Evolutionary conservation across 2,797 vertebrate genomes (phyloP).

Genomic region (Pogonophryne albipinna): DNA sequence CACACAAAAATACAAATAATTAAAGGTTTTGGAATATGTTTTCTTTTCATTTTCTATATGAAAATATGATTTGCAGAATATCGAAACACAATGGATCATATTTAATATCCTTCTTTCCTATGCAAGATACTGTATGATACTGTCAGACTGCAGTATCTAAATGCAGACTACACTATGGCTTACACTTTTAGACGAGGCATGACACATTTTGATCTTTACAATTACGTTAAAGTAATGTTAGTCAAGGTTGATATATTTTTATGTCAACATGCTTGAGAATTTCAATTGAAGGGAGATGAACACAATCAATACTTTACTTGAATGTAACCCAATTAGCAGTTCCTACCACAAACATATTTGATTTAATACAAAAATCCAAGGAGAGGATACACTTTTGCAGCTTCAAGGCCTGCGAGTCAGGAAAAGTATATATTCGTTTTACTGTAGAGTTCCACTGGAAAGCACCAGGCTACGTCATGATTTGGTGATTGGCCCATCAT

Average conservation of each 20-base stretch:
- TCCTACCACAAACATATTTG: background rate
- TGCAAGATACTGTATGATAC: background rate
- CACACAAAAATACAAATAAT: background rate
- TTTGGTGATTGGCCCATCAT: constrained; percentile 5
- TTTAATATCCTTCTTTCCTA: background rate
- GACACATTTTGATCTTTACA: background rate
- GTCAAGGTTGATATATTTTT: background rate
- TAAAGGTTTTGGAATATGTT: background rate
- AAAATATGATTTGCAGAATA: constrained; percentile 2
- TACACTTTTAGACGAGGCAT: background rate
- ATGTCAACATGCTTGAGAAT: background rate
- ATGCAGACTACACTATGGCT: background rate
- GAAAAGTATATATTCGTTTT: background rate
- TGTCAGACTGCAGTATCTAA: background rate
- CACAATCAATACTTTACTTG: background rate
- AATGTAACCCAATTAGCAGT: background rate
- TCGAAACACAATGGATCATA: background rate
- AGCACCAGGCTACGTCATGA: constrained; percentile 12
- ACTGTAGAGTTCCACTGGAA: background rate
- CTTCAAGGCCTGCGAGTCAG: background rate
- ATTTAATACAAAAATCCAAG: background rate
- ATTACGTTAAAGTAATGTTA: background rate
- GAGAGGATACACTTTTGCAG: background rate
- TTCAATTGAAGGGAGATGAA: background rate
- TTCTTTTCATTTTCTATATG: background rate